A percentile compares a stretch with the other conserved stretches of the same genome.
Conservation (phyloP, 2,797 vertebrate species). For the Esox masquinongy region DNA sequence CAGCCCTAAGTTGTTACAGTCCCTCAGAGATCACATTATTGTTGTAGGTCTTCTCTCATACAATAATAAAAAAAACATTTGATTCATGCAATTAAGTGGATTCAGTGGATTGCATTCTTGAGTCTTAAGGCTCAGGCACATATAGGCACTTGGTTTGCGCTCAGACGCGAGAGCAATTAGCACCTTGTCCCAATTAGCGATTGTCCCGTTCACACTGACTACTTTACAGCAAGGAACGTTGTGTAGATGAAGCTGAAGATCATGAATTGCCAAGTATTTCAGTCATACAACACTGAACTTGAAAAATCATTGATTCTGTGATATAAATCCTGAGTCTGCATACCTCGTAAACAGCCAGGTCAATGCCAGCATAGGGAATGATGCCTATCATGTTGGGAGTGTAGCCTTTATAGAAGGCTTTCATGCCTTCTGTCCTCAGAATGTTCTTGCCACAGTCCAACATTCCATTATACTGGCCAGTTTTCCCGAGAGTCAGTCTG, state of each 20-base stretch:
- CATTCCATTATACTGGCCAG: constrained; percentile 92
- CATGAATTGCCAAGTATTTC: constrained; percentile 22
- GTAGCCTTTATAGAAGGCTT: constrained; percentile 96
- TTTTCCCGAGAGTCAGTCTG: constrained; percentile 91
- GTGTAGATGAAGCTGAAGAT: constrained; percentile 18
- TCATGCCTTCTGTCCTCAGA: constrained; percentile 88
- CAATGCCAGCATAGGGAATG: constrained; percentile 97
- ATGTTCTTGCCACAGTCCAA: constrained; percentile 94
- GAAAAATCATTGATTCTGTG: neutral
- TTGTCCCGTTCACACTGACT: too few relatives aligned
- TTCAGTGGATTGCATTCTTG: neutral
- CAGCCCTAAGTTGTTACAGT: too few relatives aligned
- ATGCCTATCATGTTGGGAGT: constrained; percentile 95
- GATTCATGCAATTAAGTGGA: neutral
- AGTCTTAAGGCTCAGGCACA: neutral
- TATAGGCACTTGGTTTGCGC: too few relatives aligned
- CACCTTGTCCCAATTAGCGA: too few relatives aligned
- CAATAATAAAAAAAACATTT: neutral
- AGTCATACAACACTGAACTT: neutral
- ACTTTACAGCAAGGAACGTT: neutral
- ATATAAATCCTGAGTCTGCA: constrained; percentile 15
- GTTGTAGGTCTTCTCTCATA: neutral
- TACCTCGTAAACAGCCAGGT: constrained; percentile 96
- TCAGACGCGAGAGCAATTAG: too few relatives aligned
- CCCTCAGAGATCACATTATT: neutral